A percentile compares a stretch with the other conserved stretches of the same genome.
phyloP scores from a whole-genome alignment of 2,888 invertebrate species.

The Apodemia zela region DNA sequence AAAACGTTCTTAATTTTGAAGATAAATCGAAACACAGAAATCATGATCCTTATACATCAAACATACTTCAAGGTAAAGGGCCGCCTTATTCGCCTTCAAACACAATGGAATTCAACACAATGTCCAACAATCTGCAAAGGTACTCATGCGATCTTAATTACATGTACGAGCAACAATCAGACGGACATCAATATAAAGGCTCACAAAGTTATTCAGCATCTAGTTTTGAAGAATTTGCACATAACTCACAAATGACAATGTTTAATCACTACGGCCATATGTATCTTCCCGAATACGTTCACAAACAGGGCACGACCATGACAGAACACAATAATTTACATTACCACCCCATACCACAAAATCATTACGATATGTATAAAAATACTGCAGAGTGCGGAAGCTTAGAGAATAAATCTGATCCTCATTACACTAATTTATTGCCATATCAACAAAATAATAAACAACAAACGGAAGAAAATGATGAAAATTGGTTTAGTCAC shows the following conservation, averaged over 20 bases:
- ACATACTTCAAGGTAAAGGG: conserved; percentile 65
- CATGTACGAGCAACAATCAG: conserved; percentile 57
- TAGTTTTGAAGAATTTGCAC: conserved; percentile 77
- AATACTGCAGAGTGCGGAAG: conserved; percentile 57
- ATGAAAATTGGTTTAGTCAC: conserved; percentile 75
- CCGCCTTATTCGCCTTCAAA: conserved; percentile 50
- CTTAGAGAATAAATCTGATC: conserved; percentile 71
- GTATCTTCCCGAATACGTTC: conserved; percentile 67
- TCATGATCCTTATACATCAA: conserved; percentile 69
- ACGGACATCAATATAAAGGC: conserved; percentile 58
- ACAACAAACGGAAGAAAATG: conserved; percentile 82
- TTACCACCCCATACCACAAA: conserved; percentile 55
- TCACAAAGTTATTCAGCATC: conserved; percentile 73
- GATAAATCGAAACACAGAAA: conserved; percentile 60
- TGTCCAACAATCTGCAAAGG: conserved; percentile 60
- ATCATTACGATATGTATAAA: conserved; percentile 68
- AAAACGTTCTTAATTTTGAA: conserved; percentile 58
- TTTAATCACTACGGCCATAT: conserved; percentile 74
- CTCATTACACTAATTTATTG: conserved; percentile 84
- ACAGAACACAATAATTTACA: conserved; percentile 53
- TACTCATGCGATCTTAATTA: conserved; percentile 73
- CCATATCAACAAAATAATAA: conserved; percentile 83
- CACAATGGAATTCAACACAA: conserved; percentile 55
- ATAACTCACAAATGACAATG: conserved; percentile 72
- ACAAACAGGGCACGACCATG: conserved; percentile 53